A percentile compares a stretch with the other conserved stretches of the same genome.
Evolutionary conservation across 2,888 invertebrate species (phyloP).

Genomic region (Temnothorax ravouxi): DNA sequence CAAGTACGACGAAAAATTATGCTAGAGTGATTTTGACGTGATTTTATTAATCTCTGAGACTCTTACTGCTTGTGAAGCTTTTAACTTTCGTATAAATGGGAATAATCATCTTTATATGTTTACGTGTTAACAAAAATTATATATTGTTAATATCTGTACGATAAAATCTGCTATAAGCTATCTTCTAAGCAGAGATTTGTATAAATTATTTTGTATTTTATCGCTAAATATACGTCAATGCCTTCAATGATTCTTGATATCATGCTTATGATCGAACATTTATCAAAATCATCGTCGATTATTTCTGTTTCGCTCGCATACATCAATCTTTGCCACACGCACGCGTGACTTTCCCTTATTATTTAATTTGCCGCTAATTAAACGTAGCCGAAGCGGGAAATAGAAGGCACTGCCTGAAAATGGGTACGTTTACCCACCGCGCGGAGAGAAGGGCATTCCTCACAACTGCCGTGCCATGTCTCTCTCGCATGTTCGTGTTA

Average conservation of each 20-base stretch:
- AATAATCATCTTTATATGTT: neutral
- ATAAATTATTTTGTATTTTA: neutral
- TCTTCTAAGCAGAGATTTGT: neutral
- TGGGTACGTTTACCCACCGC: constrained; percentile 31
- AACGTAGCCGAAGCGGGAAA: constrained; percentile 38
- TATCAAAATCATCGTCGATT: constrained; percentile 1
- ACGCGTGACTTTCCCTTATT: constrained; percentile 35
- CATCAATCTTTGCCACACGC: constrained; percentile 7
- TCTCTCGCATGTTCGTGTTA: constrained; percentile 56
- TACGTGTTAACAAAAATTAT: neutral
- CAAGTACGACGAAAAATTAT: constrained; percentile 31
- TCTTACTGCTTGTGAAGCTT: neutral
- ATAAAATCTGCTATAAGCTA: no score
- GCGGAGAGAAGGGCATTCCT: constrained; percentile 9
- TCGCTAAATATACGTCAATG: neutral
- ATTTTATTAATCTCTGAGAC: constrained; percentile 17
- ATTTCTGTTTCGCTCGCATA: constrained; percentile 13
- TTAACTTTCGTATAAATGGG: neutral
- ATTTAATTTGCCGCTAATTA: constrained; percentile 52
- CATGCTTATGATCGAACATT: neutral
- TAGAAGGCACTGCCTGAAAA: constrained; percentile 45
- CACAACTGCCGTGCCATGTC: constrained; percentile 8
- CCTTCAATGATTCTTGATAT: neutral
- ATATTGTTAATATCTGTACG: neutral
- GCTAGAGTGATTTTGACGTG: neutral